Percentiles rank a stretch among this genome's conserved stretches.
Evolutionary conservation across 2,113 vertebrate species (phyloP).

Genomic region (Meriones unguiculatus): DNA sequence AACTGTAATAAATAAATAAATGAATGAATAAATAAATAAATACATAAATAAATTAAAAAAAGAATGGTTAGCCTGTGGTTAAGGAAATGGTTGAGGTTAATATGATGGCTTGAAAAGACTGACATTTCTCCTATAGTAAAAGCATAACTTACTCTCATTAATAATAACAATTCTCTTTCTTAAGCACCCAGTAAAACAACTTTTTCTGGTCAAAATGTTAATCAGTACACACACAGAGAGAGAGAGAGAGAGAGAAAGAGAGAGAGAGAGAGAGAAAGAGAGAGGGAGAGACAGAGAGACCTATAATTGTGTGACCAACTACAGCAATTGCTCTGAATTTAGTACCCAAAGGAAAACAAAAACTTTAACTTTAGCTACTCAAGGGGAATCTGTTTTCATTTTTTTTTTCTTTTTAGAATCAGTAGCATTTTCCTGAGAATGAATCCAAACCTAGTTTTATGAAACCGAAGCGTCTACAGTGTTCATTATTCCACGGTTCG

Average conservation of each 20-base stretch:
- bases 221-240: no score
- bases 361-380: slow-evolving; percentile 64
- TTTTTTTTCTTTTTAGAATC: slow-evolving; percentile 48
- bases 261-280: no score
- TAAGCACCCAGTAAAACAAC: background rate
- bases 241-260: no score
- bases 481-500: slow-evolving; percentile 73
- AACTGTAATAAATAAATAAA: no score
- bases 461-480: slow-evolving; percentile 51
- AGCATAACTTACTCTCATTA: slow-evolving; percentile 48
- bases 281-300: background rate
- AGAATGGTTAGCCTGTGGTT: background rate
- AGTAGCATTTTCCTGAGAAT: slow-evolving; percentile 62
- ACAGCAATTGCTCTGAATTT: slow-evolving; percentile 13
- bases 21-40: no score
- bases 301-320: slow-evolving; percentile 30
- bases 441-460: slow-evolving; percentile 70
- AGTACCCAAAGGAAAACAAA: background rate
- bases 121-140: slow-evolving; percentile 5
- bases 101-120: slow-evolving; percentile 15
- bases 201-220: slow-evolving; percentile 20
- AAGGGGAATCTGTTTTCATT: slow-evolving; percentile 10
- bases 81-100: slow-evolving; percentile 13
- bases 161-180: background rate
- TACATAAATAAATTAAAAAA: no score